A percentile compares a stretch with the other conserved stretches of the same genome.
Conservation (phyloP, 23 tunicate species). For the Halocynthia roretzi region DNA sequence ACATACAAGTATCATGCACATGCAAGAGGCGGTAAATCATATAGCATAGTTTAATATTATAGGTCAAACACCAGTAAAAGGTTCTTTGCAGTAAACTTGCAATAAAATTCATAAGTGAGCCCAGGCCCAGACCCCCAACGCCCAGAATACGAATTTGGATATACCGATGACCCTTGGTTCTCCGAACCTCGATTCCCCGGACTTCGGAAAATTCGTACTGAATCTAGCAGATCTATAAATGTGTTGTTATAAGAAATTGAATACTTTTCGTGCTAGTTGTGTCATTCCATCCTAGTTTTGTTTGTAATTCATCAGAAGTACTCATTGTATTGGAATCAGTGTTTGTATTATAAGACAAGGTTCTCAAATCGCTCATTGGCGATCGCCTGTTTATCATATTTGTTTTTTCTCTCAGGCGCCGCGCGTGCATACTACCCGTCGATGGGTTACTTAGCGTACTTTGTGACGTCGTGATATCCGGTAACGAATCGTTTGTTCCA, state of each 20-base stretch:
- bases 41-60: no score
- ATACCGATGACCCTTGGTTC: no score
- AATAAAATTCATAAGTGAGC: no score
- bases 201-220: not conserved
- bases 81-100: no score
- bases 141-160: no score
- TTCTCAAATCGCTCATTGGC: not conserved
- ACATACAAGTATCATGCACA: no score
- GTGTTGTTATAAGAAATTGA: conserved; percentile 1
- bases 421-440: not conserved
- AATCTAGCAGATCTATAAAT: not conserved
- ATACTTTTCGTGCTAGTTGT: not conserved
- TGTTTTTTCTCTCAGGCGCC: not conserved
- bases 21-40: no score
- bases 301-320: not conserved
- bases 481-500: no score
- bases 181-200: no score
- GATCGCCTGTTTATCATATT: not conserved
- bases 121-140: no score
- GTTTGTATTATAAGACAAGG: not conserved
- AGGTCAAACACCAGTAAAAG: no score
- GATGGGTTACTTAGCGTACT: conserved; percentile 22
- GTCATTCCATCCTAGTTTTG: not conserved
- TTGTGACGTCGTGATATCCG: not conserved
- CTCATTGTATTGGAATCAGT: conserved; percentile 1